Conservation (phyloP, 2,888 invertebrate species). For the Thysanoteuthis rhombus region DNA sequence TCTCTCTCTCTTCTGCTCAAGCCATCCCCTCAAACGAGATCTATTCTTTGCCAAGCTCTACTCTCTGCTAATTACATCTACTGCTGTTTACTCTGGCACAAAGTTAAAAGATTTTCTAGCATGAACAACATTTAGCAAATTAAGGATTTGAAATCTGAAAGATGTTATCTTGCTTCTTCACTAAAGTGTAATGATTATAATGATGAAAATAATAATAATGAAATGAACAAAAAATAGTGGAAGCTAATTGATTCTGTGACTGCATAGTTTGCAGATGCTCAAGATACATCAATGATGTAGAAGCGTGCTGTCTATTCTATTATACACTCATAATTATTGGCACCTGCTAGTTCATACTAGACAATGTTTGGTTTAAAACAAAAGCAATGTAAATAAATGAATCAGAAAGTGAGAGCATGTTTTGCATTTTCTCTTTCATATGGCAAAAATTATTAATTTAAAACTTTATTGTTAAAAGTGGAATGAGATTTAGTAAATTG, state of each 20-base stretch:
- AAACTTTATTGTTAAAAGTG: not conserved
- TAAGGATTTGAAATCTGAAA: not conserved
- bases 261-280: not conserved
- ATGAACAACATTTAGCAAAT: not conserved
- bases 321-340: slow-evolving; percentile 12
- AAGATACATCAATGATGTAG: not conserved
- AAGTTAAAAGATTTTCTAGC: not conserved
- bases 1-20: not conserved
- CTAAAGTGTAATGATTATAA: not conserved
- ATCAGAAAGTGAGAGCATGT: not conserved
- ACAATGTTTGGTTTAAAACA: not conserved
- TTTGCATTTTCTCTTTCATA: not conserved
- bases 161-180: not conserved
- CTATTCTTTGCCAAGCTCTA: not conserved
- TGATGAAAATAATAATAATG: not conserved
- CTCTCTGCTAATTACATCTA: not conserved
- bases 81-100: not conserved
- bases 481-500: not conserved
- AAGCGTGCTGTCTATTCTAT: not conserved
- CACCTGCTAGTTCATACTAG: not conserved
- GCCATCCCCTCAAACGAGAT: not conserved
- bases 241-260: not conserved
- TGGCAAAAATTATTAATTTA: not conserved
- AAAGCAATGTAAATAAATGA: no score
- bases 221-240: not conserved